Percentiles rank a stretch among this genome's conserved stretches.
phyloP scores from a whole-genome alignment of 1,140 invertebrate genomes.

The Drosophila bocqueti region DNA sequence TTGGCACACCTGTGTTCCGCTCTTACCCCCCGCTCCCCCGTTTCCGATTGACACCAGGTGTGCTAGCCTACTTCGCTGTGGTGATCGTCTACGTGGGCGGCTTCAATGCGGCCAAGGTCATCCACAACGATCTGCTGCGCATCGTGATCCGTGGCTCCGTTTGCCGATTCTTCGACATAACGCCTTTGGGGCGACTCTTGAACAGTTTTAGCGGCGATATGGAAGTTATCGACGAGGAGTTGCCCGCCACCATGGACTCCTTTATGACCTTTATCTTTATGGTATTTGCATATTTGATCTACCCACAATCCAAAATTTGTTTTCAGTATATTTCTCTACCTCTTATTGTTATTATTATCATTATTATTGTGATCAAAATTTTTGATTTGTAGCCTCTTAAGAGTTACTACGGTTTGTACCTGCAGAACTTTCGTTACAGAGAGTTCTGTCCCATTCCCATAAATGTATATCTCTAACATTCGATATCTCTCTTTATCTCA shows the following conservation, averaged over 20 bases:
- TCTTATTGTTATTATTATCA: constrained; percentile 20
- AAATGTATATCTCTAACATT: constrained; percentile 21
- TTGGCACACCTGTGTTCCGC: constrained; percentile 34
- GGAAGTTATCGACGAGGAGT: constrained; percentile 91
- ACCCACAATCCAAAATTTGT: constrained; percentile 70
- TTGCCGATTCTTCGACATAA: constrained; percentile 93
- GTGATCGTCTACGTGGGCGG: constrained; percentile 89
- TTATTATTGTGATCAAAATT: constrained; percentile 33
- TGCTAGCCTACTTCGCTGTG: constrained; percentile 89
- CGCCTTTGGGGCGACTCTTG: constrained; percentile 93
- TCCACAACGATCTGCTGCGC: constrained; percentile 89
- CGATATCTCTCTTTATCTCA: constrained; percentile 27
- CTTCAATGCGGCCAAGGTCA: constrained; percentile 89
- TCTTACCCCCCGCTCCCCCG: not conserved
- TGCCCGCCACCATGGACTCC: constrained; percentile 90
- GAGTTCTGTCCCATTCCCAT: constrained; percentile 25
- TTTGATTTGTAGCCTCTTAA: constrained; percentile 64
- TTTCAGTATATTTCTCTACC: constrained; percentile 84
- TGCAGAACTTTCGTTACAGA: constrained; percentile 13
- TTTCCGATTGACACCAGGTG: constrained; percentile 85
- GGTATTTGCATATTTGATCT: constrained; percentile 86
- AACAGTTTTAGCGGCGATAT: constrained; percentile 95
- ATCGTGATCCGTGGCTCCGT: constrained; percentile 90
- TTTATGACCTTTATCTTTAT: constrained; percentile 90
- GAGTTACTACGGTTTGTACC: constrained; percentile 75